These are phyloP conservation scores for Tamias sibiricus DNA, from an alignment of 2,113 vertebrate genomes.

Conservation along the genomic window DNA sequence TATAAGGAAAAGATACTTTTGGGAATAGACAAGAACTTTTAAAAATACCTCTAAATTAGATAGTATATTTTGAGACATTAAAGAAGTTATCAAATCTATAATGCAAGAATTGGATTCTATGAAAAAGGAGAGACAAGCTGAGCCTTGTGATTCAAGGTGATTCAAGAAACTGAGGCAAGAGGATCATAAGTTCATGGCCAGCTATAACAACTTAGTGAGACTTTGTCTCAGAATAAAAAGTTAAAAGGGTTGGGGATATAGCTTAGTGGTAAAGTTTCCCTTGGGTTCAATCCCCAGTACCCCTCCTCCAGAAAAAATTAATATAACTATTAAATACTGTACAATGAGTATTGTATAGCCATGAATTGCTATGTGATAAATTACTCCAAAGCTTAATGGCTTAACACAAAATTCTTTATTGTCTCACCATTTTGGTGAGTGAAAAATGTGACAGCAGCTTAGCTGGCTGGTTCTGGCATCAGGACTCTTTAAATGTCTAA, in stretches of 20 bases:
- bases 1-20: background rate
- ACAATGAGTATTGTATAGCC: background rate
- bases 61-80: background rate
- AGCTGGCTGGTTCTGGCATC: background rate
- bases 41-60: slow-evolving; percentile 10
- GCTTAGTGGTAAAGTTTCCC: too few relatives aligned
- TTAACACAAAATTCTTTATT: background rate
- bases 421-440: background rate
- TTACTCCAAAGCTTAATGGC: background rate
- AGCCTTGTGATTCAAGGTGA: too few relatives aligned
- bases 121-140: background rate
- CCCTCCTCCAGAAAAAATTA: background rate
- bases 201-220: too few relatives aligned
- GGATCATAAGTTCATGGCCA: too few relatives aligned
- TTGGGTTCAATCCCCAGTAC: too few relatives aligned
- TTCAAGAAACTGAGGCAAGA: too few relatives aligned
- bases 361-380: background rate
- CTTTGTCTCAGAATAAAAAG: too few relatives aligned
- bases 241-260: too few relatives aligned
- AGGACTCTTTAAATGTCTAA: background rate
- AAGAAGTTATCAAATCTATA: background rate
- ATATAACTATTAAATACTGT: background rate
- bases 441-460: background rate
- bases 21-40: background rate
- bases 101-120: background rate